phyloP scores from a whole-genome alignment of 2,113 vertebrate genomes.

The Dipodomys stephensi region DNA sequence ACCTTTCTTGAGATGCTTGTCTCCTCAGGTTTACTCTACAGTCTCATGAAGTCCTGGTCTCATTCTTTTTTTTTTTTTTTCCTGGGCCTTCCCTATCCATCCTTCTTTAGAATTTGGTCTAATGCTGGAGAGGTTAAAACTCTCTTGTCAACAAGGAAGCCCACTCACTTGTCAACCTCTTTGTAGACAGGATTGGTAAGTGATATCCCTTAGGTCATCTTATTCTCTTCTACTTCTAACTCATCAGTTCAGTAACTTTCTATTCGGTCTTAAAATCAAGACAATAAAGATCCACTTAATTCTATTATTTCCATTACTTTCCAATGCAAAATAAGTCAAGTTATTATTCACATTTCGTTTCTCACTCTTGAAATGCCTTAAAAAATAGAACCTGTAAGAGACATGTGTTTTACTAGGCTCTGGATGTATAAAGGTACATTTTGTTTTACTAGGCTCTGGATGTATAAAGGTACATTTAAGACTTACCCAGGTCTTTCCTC shows the following conservation, averaged over 20 bases:
- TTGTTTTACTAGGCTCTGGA: neutral
- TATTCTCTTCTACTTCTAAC: neutral
- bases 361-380: slow-evolving; percentile 17
- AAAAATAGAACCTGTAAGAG: neutral
- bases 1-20: neutral
- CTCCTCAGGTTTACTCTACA: neutral
- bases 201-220: neutral
- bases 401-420: neutral
- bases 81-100: neutral
- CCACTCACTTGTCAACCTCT: neutral
- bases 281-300: neutral
- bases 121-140: neutral
- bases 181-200: neutral
- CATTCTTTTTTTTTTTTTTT: neutral
- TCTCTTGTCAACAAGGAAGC: neutral
- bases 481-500: neutral
- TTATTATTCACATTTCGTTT: neutral
- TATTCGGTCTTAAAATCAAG: neutral
- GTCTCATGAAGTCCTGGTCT: neutral
- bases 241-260: neutral
- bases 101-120: neutral
- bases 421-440: neutral
- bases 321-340: neutral
- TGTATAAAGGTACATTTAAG: neutral
- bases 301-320: neutral